Conservation (phyloP, 2,113 vertebrate genomes). For the Pterophyllum scalare region DNA sequence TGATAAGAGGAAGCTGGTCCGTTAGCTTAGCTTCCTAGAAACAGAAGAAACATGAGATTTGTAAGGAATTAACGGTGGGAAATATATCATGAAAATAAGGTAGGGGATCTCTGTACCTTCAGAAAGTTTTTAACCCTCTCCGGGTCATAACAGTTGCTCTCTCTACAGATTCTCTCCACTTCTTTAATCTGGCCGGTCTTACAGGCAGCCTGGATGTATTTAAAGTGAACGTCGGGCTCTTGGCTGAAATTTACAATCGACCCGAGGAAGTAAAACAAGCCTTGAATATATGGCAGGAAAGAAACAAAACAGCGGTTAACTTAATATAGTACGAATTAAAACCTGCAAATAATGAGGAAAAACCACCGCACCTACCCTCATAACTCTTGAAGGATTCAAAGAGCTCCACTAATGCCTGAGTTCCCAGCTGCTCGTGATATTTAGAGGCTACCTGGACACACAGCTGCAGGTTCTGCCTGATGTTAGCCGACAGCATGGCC, state of each 20-base stretch:
- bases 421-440: conserved; percentile 93
- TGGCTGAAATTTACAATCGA: conserved; percentile 97
- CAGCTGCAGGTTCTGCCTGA: conserved; percentile 92
- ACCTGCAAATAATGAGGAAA: not conserved
- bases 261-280: conserved; percentile 94
- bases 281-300: conserved; percentile 66
- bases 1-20: conserved; percentile 94
- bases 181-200: conserved; percentile 97
- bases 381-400: conserved; percentile 96
- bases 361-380: conserved; percentile 83
- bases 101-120: conserved; percentile 78
- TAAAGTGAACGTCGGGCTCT: conserved; percentile 93
- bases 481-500: conserved; percentile 91
- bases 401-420: conserved; percentile 89
- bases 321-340: not conserved
- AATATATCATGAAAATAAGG: not conserved
- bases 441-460: conserved; percentile 93
- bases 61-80: not conserved
- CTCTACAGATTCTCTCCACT: conserved; percentile 92
- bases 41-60: not conserved
- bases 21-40: conserved; percentile 91
- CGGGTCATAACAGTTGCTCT: conserved; percentile 93
- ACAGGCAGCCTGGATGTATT: conserved; percentile 94
- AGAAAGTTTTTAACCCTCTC: conserved; percentile 94
- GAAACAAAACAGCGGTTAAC: conserved; percentile 18